A percentile compares a stretch with the other conserved stretches of the same genome.
phyloP scores from a whole-genome alignment of 2,797 vertebrate genomes.

The Rallus crepitans region DNA sequence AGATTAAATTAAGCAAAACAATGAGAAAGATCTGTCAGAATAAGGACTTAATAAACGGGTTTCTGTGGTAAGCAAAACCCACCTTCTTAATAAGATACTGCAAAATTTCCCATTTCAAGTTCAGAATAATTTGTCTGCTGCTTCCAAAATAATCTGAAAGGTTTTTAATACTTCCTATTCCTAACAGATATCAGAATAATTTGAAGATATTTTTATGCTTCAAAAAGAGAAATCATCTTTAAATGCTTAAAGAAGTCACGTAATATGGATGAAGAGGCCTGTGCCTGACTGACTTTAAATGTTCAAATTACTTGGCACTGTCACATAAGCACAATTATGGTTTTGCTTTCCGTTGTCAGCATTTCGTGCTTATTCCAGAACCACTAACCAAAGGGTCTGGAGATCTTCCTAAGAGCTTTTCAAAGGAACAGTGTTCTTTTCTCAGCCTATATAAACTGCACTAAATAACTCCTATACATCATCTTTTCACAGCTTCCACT shows the following conservation, averaged over 20 bases:
- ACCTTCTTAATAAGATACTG: not conserved
- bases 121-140: not conserved
- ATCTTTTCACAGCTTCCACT: slow-evolving; percentile 9
- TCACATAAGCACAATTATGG: slow-evolving; percentile 50
- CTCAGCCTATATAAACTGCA: slow-evolving; percentile 1
- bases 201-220: slow-evolving; percentile 1
- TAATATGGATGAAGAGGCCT: not conserved
- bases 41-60: not conserved
- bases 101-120: not conserved
- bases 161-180: slow-evolving; percentile 48
- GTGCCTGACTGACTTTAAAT: not conserved
- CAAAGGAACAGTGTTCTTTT: slow-evolving; percentile 14
- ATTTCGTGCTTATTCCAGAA: slow-evolving; percentile 55
- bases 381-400: slow-evolving; percentile 47
- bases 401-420: slow-evolving; percentile 42
- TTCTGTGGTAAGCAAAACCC: slow-evolving; percentile 2
- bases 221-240: not conserved
- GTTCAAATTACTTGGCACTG: slow-evolving; percentile 26
- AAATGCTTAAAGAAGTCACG: not conserved
- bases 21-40: not conserved
- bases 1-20: not conserved
- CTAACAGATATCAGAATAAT: not conserved
- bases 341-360: slow-evolving; percentile 64
- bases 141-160: slow-evolving; percentile 39
- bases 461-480: not conserved